Conservation (phyloP, 2,113 vertebrate genomes). For the Scomber japonicus region DNA sequence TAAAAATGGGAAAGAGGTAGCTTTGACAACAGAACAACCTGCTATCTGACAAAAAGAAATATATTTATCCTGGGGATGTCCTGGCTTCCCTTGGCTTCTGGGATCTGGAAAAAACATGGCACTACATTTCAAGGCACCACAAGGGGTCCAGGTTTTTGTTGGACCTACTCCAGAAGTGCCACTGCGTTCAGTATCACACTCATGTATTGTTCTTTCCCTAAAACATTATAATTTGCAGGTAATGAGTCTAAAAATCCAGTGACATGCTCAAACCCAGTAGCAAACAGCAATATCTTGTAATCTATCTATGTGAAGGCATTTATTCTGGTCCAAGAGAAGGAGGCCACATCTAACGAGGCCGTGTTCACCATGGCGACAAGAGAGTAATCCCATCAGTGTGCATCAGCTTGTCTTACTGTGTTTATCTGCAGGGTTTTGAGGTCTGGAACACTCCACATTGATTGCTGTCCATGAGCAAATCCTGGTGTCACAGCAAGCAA, state of each 20-base stretch:
- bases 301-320: constrained; percentile 46
- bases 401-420: constrained; percentile 71
- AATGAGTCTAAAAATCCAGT: constrained; percentile 15
- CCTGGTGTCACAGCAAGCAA: constrained; percentile 48
- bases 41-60: too few relatives aligned
- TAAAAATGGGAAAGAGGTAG: too few relatives aligned
- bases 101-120: too few relatives aligned
- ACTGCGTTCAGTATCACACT: not conserved
- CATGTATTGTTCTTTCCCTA: not conserved
- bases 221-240: not conserved
- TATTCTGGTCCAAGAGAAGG: constrained; percentile 59
- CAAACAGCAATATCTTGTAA: constrained; percentile 33
- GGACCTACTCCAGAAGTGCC: not conserved
- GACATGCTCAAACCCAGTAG: constrained; percentile 8
- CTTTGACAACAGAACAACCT: too few relatives aligned
- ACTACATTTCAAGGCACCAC: too few relatives aligned
- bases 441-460: constrained; percentile 66
- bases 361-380: constrained; percentile 69
- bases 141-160: too few relatives aligned
- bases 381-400: constrained; percentile 75
- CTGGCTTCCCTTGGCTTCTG: too few relatives aligned
- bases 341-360: constrained; percentile 68
- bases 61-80: too few relatives aligned
- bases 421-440: constrained; percentile 70
- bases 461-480: constrained; percentile 65